Base-by-base conservation (phyloP, 2,888 invertebrate genomes). In the Epinotia demarniana region DNA sequence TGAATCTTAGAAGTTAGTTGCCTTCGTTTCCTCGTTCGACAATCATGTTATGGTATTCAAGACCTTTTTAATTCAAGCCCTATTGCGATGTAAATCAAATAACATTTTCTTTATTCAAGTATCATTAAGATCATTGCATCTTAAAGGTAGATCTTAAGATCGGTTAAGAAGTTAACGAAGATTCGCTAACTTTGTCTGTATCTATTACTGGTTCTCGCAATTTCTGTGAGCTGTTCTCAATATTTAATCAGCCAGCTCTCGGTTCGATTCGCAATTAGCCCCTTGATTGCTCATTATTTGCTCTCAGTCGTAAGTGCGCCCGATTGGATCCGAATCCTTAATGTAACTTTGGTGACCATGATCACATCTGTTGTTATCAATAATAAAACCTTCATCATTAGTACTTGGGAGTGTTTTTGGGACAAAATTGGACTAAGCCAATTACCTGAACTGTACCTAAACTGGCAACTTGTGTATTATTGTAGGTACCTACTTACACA, bases 211-310 rank as follows among this genome's bases (percentile, higher is more conserved):
- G 87, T 88, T 86, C 86, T 75, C 64, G 77, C 77, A 83, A 85
- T 79, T 79, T 79, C 78, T 64, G 86, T 86, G 88, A 87, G 81
- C 81, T 77, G 79, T 79, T 76, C 77, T 89, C 79, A 86, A 89
- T 90, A 86, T 86, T 87, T 87, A 86, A 88, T 85, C 78, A 82
- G 81, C 78, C 73, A 81, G 77, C 82, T 82, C 82, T 83, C 79
- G 69, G 79, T 79, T 82, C 73, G 75, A 67, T 68, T 75, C 46
- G 33, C 64, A 74, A 74, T 70, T 73, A 53, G 68, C 60, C 58
- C 57, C 69, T 68, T 68, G 76, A 76, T 77, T 64, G 73, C 63
- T 73, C 64, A 73, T 76, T 76, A 73, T 69, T 73, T 63, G 64
- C 69, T 53, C 46, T 76, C 18, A 63, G 43, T 19, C 53, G 69